phyloP scores from a whole-genome alignment of 2,797 vertebrate species.

The Coluber constrictor region DNA sequence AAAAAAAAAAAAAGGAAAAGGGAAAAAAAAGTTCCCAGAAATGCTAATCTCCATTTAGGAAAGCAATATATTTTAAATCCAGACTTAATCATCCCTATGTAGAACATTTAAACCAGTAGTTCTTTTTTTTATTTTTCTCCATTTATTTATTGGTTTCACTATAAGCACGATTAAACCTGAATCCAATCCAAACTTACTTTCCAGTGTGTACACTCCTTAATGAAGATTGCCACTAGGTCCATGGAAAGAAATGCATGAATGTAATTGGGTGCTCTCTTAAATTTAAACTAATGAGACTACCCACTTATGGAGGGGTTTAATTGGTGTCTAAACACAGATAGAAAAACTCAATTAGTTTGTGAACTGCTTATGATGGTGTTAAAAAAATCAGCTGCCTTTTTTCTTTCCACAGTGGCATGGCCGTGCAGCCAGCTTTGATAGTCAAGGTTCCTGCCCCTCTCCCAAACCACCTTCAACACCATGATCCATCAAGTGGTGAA shows the following conservation, averaged over 20 bases:
- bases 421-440: conserved; percentile 94
- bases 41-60: neutral
- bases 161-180: neutral
- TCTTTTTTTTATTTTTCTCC: neutral
- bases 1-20: neutral
- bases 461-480: conserved; percentile 89
- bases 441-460: conserved; percentile 93
- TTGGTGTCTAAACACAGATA: neutral
- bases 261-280: neutral
- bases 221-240: neutral
- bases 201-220: neutral
- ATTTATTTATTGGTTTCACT: neutral
- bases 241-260: neutral
- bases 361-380: neutral
- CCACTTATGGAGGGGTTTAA: neutral
- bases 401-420: conserved; percentile 86
- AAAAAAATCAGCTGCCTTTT: conserved; percentile 9
- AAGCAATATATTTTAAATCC: neutral
- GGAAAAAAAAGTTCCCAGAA: neutral
- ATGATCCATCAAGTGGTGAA: conserved; percentile 64
- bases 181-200: neutral
- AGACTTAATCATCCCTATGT: neutral
- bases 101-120: neutral
- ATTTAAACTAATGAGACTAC: neutral
- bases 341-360: neutral